Base-by-base conservation (phyloP, 2,888 invertebrate genomes). In the Latrodectus hesperus region DNA sequence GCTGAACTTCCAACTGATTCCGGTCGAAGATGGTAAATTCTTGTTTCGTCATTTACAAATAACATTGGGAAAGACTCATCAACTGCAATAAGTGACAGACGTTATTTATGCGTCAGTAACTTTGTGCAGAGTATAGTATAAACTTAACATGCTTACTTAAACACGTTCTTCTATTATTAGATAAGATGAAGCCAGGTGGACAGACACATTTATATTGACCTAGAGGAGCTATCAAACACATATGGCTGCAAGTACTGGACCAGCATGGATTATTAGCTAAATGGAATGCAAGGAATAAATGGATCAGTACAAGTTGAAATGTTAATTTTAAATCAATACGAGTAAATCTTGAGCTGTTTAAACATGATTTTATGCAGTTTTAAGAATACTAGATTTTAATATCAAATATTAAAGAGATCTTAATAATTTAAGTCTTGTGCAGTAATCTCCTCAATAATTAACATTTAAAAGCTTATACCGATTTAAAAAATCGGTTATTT, bases 201-300 rank as follows among this genome's bases (percentile, higher is more conserved):
- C 98, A 98, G 0, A 95, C 95, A 91, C 97, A 97, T 0, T 93
- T 93, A 88, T 94, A 94, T 4, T 65, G 64, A 0, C 91, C 91
- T 10, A 93, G 93, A 0, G 94, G 94, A 1, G 94, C 94, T 76
- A 97, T 92, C 55, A 97, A 92, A 91, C 98, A 98, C 49, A 98
- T 92, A 91, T 97, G 95, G 1, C 95, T 94, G 91, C 98, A 98
- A 14, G 93, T 93, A 26, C 94, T 93, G 10, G 92, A 90, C 26
- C 92, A 91, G 91, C 97, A 97, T 0, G 95, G 95, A 92, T 96
- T 94, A 3, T 49, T 60, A 38, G 22, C 89, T 89, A 65, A 16
- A 85, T 82, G 9, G 26, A 65, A 65, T 52, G 38, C 38, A 38
- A 38, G 38, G 4, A 38, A 38, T 38, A 38, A 38, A 4, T 38